Percentiles rank a stretch among this genome's conserved stretches.
phyloP scores from a whole-genome alignment of 53 echinoderm and acorn worm genomes.

The Stichopus horrens region DNA sequence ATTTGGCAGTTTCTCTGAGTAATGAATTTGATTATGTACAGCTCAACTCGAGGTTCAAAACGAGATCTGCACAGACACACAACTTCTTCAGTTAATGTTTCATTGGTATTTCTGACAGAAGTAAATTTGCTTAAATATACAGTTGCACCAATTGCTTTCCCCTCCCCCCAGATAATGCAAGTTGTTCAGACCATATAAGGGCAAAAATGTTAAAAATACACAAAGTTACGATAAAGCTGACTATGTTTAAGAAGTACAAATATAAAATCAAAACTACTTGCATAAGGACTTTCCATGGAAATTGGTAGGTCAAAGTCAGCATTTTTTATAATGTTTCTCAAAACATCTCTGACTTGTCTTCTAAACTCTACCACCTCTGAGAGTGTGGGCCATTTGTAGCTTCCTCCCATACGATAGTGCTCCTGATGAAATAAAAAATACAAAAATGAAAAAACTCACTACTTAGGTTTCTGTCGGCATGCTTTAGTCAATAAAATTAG shows the following conservation, averaged over 20 bases:
- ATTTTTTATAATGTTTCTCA: slow-evolving; percentile 76
- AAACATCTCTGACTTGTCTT: slow-evolving; percentile 62
- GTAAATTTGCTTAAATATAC: too few species aligned
- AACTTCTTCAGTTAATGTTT: too few species aligned
- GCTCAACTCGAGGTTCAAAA: too few species aligned
- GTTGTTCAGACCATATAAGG: too few species aligned
- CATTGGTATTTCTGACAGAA: too few species aligned
- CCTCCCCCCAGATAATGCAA: too few species aligned
- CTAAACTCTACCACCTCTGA: slow-evolving; percentile 76
- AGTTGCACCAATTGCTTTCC: too few species aligned
- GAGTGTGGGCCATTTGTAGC: slow-evolving; percentile 86
- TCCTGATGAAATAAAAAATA: slow-evolving; percentile 55
- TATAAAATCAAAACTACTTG: slow-evolving; percentile 36
- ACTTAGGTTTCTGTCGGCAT: neutral
- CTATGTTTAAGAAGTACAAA: neutral
- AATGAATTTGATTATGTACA: too few species aligned
- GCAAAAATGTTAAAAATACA: too few species aligned
- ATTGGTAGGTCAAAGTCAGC: slow-evolving; percentile 74
- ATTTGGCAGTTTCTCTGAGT: too few species aligned
- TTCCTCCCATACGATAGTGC: slow-evolving; percentile 94
- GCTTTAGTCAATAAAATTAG: neutral
- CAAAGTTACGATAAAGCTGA: too few species aligned
- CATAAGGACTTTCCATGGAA: slow-evolving; percentile 76
- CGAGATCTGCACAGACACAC: too few species aligned
- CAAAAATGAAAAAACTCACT: neutral